Base-by-base conservation (phyloP, 2,888 invertebrate species). In the Adelognathus sp. region DNA sequence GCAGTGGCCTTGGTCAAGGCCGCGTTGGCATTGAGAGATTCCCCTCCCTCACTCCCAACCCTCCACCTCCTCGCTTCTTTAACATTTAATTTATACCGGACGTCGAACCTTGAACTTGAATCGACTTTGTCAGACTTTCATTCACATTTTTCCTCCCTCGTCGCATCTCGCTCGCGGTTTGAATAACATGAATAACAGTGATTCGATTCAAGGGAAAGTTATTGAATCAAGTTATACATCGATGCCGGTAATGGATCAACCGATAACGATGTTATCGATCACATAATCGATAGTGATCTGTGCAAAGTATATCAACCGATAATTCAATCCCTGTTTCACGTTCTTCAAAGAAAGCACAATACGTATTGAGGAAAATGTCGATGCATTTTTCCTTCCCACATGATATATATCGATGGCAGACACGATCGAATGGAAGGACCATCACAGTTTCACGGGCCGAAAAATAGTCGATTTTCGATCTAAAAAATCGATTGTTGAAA, bases 61-160 rank as follows among this genome's bases (percentile, higher is more conserved):
- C n/a, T n/a, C n/a, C n/a, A n/a, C n/a, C n/a, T n/a, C n/a, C n/a
- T n/a, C n/a, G n/a, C n/a, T n/a, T 50, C 58, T 63, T 60, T 58
- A 31, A 52, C 24, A 69, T 87, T 85, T 86, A 86, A 87, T 87
- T 87, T 87, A 86, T 87, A 87, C 85, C 83, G 84, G 84, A 81
- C 86, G 86, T 86, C 85, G 86, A 86, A 86, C 86, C 83, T 83
- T 76, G 70, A 77, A 74, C 80, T 77, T 77, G 80, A 56, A 54
- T 36, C 73, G 41, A 54, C 46, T 70, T 76, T 54, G 44, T 29
- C 16, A 54, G 14, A 31, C 33, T 70, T 31, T 46, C 31, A 58
- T 36, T 58, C n/a, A 66, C 54, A 50, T 44, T 18, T 36, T 24
- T 3, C 16, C 24, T 11, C n/a, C 21, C n/a, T 21, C 58, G 36